Conservation (phyloP, 1,140 invertebrate genomes). For the Calephelis nemesis region DNA sequence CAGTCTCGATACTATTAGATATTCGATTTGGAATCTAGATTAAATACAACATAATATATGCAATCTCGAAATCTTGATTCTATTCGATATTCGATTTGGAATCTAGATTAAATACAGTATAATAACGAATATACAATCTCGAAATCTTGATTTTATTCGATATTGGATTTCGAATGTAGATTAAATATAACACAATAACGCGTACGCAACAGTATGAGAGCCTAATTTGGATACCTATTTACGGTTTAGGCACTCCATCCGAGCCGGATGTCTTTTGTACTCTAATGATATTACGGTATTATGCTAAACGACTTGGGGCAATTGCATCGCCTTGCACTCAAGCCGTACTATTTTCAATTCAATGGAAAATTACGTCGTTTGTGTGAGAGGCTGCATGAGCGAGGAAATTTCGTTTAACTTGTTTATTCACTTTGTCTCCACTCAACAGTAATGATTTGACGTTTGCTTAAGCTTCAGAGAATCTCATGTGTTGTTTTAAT, state of each 20-base stretch:
- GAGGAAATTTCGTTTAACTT: conserved; percentile 36
- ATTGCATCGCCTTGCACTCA: conserved; percentile 58
- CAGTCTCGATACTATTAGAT: too few relatives aligned
- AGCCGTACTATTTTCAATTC: conserved; percentile 53
- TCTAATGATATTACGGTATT: conserved; percentile 61
- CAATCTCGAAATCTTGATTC: background rate
- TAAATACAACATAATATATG: too few relatives aligned
- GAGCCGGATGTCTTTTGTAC: conserved; percentile 28
- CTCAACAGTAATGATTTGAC: conserved; percentile 26
- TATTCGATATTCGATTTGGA: too few relatives aligned
- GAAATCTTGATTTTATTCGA: too few relatives aligned
- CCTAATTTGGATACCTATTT: conserved; percentile 13
- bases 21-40: too few relatives aligned
- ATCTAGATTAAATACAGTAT: too few relatives aligned
- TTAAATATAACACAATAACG: too few relatives aligned
- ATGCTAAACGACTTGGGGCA: conserved; percentile 61
- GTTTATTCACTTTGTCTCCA: conserved; percentile 38
- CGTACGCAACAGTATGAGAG: background rate
- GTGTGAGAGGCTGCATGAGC: conserved; percentile 44
- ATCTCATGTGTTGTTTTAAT: background rate
- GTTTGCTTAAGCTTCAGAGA: background rate
- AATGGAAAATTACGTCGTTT: conserved; percentile 58
- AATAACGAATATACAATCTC: too few relatives aligned
- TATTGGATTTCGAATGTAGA: too few relatives aligned
- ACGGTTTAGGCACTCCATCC: background rate